These are phyloP conservation scores for Embidobia sp. DNA, from an alignment of 2,888 invertebrate genomes.

Conservation along the genomic window DNA sequence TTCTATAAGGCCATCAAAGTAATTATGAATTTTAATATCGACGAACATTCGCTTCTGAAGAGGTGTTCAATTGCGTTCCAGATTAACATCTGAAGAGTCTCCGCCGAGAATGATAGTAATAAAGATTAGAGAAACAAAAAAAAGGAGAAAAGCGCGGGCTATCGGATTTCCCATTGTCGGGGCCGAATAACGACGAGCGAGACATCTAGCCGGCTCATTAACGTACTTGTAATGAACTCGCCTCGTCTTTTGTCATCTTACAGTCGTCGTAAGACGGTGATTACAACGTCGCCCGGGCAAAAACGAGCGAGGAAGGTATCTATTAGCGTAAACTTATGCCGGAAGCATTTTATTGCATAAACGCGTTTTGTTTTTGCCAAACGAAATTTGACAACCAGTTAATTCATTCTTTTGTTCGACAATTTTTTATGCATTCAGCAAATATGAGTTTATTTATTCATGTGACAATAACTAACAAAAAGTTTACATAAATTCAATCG, in stretches of 20 bases:
- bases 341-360: conserved; percentile 36
- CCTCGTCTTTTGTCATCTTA: conserved; percentile 43
- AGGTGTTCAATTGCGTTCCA: too few relatives aligned
- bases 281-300: conserved; percentile 46
- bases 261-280: conserved; percentile 53
- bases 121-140: conserved; percentile 24
- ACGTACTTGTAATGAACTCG: conserved; percentile 58
- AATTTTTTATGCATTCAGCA: too few relatives aligned
- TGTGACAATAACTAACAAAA: too few relatives aligned
- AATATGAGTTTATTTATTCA: too few relatives aligned
- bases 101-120: conserved; percentile 5
- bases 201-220: conserved; percentile 55
- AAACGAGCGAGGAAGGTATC: conserved; percentile 26
- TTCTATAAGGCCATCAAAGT: too few relatives aligned
- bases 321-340: conserved; percentile 22
- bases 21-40: too few relatives aligned
- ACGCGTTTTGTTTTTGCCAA: too few relatives aligned
- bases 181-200: conserved; percentile 49
- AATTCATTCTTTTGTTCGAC: too few relatives aligned
- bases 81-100: too few relatives aligned
- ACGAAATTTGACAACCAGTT: too few relatives aligned
- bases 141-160: conserved; percentile 14
- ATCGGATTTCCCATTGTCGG: conserved; percentile 59
- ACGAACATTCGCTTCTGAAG: too few relatives aligned
- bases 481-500: too few relatives aligned